Base-by-base conservation (phyloP, 2,797 vertebrate genomes). In the Lagodon rhomboides region DNA sequence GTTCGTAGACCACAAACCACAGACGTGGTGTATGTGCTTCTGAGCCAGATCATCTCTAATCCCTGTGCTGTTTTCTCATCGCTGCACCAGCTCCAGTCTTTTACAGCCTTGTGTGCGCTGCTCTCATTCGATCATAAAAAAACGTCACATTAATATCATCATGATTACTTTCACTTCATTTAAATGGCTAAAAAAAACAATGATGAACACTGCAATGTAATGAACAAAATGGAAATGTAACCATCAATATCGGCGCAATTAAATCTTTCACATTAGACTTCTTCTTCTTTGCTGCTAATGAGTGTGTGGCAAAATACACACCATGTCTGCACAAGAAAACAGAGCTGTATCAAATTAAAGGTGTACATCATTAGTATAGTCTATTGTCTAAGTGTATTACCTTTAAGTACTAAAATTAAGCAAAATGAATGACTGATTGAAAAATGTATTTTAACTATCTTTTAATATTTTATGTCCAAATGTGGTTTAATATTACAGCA, bases 201-300 rank as follows among this genome's bases (percentile, higher is more conserved):
- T 68, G 65, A 78, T 80, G 34, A 71, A 67, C 34, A 65, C n/a
- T 15, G 23, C 10, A 64, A 5, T 34, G 53, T 67, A 58, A 44
- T 6, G 3, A 49, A 41, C 49, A 50, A 74, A 74, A 72, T 49
- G 53, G 58, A 18, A 41, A 17, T 73, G 69, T 65, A 44, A 25
- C 54, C 10, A 15, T 22, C 13, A 27, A 0, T 38, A 34, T 53
- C 22, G 20, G 16, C 9, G 38, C 51, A 63, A 59, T 74, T 56
- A 77, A 47, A 66, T 69, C 50, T 50, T 65, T 38, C 75, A 58
- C 68, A 41, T 79, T 38, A 46, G 64, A 59, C 46, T 41, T n/a
- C 30, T 41, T n/a, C 30, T 50, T 54, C 61, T 50, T 47, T 47
- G 55, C 54, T 46, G 72, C 43, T 61, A 34, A 49, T 25, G 46